Percentiles rank a stretch among this genome's conserved stretches.
Evolutionary conservation across 1,140 invertebrate species (phyloP).

Genomic region (Orussus abietinus): DNA sequence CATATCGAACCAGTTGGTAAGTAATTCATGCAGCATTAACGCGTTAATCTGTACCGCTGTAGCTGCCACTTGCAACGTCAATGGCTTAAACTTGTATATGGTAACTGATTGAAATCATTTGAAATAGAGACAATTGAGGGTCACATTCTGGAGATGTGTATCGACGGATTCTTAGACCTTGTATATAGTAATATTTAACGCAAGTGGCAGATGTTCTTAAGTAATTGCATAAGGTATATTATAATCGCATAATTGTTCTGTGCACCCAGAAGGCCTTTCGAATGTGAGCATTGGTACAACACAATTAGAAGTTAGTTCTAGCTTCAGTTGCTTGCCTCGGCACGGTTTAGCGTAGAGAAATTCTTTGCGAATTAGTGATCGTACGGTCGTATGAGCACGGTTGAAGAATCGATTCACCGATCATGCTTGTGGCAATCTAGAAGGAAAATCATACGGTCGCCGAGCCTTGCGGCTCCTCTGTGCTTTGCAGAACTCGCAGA

Average conservation of each 20-base stretch:
- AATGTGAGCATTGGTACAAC: constrained; percentile 50
- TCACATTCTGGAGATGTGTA: no score
- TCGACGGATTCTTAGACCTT: no score
- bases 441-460: no score
- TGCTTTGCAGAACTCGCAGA: no score
- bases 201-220: constrained; percentile 38
- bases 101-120: no score
- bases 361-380: constrained; percentile 4
- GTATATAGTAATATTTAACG: constrained; percentile 19
- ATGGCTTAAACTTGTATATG: no score
- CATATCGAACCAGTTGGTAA: constrained; percentile 62
- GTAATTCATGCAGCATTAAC: constrained; percentile 10
- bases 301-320: constrained; percentile 37
- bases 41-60: constrained; percentile 15
- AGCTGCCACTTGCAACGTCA: constrained; percentile 42
- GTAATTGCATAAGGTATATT: constrained; percentile 34
- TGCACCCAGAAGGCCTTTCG: constrained; percentile 47
- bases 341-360: not conserved
- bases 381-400: no score
- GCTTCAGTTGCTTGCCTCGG: constrained; percentile 12
- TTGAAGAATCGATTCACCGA: no score
- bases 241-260: constrained; percentile 40
- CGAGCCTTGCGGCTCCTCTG: no score
- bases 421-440: no score
- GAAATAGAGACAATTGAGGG: no score